These are phyloP conservation scores for cattle (Bos taurus) DNA, from an alignment of 2,113 vertebrate species.

Conservation along the genomic window ARS-UCD2.0 NC_037344.1:60659501-60660000, in stretches of 20 bases:
- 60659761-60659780: background rate
- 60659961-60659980: background rate
- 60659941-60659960: fast-evolving
- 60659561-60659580: background rate
- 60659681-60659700: background rate
- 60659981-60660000: background rate
- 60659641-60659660: fast-evolving
- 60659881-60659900: background rate
- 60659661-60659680: background rate
- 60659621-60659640: background rate
- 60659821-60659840: background rate
- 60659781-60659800: background rate
- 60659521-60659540: background rate
- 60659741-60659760: fast-evolving
- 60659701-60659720: background rate
- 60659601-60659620: background rate
- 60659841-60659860: background rate
- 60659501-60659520: fast-evolving
- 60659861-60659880: background rate
- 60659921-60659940: background rate
- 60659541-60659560: fast-evolving
- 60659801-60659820: background rate
- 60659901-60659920: background rate
- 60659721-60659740: background rate
- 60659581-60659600: background rate